Conservation (phyloP, 2,113 vertebrate species). For the Protobothrops mucrosquamatus region DNA sequence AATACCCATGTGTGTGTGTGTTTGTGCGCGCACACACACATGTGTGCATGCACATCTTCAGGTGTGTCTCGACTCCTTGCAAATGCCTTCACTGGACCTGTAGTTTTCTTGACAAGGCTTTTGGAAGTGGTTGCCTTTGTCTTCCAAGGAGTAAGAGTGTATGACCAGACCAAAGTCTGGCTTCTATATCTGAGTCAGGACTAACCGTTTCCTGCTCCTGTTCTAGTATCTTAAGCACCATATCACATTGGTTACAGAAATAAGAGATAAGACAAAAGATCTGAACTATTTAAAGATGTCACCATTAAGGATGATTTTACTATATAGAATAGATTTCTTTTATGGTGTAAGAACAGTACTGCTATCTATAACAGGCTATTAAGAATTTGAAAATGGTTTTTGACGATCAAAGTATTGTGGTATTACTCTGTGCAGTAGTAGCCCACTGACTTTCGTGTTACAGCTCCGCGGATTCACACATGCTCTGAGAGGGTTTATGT, state of each 20-base stretch:
- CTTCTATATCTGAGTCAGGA: not conserved
- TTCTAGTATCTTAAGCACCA: not conserved
- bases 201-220: not conserved
- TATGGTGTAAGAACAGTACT: not conserved
- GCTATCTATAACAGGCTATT: not conserved
- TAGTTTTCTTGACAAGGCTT: not conserved
- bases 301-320: not conserved
- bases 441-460: not conserved
- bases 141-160: not conserved
- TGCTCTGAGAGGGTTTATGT: not conserved
- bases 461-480: not conserved
- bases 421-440: not conserved
- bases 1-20: not conserved
- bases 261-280: not conserved
- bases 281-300: not conserved
- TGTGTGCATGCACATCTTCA: not conserved
- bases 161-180: not conserved
- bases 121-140: not conserved
- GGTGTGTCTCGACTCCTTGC: not conserved
- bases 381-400: not conserved
- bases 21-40: too few species aligned
- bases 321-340: not conserved
- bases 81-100: not conserved
- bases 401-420: not conserved
- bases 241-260: not conserved